A percentile compares a stretch with the other conserved stretches of the same genome.
These are phyloP conservation scores for Ophion obscuratus DNA, from an alignment of 2,888 invertebrate species.

Conservation along the genomic window DNA sequence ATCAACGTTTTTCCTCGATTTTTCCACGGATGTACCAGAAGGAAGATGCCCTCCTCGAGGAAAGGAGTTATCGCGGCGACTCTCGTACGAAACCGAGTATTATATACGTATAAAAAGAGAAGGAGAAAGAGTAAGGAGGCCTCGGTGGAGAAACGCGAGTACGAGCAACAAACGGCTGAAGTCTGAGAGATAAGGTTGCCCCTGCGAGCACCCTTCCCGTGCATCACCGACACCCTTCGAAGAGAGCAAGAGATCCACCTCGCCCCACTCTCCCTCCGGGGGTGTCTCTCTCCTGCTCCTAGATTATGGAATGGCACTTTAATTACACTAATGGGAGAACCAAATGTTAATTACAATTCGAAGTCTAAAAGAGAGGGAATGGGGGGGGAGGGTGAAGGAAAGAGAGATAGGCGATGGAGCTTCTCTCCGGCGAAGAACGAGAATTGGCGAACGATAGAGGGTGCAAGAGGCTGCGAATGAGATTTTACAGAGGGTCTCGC, in stretches of 20 bases:
- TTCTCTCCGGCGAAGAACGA: slow-evolving; percentile 61
- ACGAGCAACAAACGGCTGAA: slow-evolving; percentile 76
- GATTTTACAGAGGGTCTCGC: slow-evolving; percentile 75
- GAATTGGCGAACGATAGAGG: slow-evolving; percentile 67
- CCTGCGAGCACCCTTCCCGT: slow-evolving; percentile 56
- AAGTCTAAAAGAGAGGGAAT: slow-evolving; percentile 85
- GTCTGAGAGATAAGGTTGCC: slow-evolving; percentile 84
- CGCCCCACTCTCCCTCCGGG: slow-evolving; percentile 20
- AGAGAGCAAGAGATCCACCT: slow-evolving; percentile 29
- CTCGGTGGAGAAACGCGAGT: slow-evolving; percentile 61
- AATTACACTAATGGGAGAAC: slow-evolving; percentile 92
- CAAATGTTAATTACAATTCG: slow-evolving; percentile 91
- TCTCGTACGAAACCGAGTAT: slow-evolving; percentile 71
- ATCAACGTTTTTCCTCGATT: slow-evolving; percentile 66
- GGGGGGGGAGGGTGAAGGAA: slow-evolving; percentile 79
- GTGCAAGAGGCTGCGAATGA: slow-evolving; percentile 71
- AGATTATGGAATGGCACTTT: slow-evolving; percentile 89
- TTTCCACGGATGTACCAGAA: slow-evolving; percentile 31
- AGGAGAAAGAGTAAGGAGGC: slow-evolving; percentile 11
- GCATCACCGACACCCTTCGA: slow-evolving; percentile 44
- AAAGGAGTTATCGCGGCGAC: slow-evolving; percentile 76
- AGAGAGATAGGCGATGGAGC: slow-evolving; percentile 79
- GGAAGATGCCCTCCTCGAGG: slow-evolving; percentile 68
- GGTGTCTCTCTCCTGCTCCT: slow-evolving; percentile 78
- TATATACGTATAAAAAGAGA: slow-evolving; percentile 70